These are phyloP conservation scores for Artibeus jamaicensis DNA, from an alignment of 2,797 vertebrate species.

Conservation along the genomic window DNA sequence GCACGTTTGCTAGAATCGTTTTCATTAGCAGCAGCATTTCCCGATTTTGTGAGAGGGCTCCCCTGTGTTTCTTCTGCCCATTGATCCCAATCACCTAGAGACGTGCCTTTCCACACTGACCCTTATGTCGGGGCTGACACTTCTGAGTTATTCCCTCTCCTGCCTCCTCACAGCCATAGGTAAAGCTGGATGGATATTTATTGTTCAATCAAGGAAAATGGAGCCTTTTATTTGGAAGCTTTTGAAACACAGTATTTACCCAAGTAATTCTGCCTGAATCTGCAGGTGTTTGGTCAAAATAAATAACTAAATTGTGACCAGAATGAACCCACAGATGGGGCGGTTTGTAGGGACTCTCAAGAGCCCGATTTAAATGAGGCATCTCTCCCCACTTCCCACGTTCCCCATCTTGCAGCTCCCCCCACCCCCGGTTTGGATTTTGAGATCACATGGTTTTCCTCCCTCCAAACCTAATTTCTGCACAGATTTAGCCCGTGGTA, in stretches of 20 bases:
- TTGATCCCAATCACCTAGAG: background rate
- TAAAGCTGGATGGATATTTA: background rate
- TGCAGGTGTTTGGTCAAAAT: background rate
- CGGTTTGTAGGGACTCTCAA: background rate
- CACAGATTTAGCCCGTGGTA: background rate
- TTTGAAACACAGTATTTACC: conserved; percentile 11
- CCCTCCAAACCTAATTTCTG: background rate
- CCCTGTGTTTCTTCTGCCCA: background rate
- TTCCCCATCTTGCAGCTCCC: background rate
- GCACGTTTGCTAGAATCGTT: fast-evolving
- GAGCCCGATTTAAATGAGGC: background rate
- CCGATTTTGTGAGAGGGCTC: background rate
- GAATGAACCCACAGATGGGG: background rate
- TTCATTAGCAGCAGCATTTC: background rate
- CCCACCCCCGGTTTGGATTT: background rate
- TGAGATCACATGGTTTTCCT: background rate
- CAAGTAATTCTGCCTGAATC: background rate
- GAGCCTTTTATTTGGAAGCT: background rate
- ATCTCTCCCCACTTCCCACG: background rate
- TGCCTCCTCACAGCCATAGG: background rate
- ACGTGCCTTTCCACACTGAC: background rate
- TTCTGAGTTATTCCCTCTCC: background rate
- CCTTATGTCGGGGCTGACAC: background rate
- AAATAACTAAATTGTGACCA: background rate
- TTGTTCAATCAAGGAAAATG: background rate